Base-by-base conservation (phyloP, 1,140 invertebrate species). In the Saccostrea echinata region DNA sequence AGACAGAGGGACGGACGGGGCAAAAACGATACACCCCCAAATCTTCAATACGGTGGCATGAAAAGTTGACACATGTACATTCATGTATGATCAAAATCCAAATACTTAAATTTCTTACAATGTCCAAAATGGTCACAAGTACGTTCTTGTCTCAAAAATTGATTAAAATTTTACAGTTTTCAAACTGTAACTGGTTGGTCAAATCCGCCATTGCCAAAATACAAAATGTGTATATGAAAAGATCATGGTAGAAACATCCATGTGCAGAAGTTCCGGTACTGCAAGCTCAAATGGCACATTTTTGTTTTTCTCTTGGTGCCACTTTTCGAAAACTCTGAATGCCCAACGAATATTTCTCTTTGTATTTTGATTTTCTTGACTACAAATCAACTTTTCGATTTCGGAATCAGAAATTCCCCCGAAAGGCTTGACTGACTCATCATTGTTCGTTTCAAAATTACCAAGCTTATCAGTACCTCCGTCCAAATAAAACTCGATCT, bases 341-440 rank as follows among this genome's bases (percentile, higher is more conserved):
- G 30, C 55, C 84, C 57, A 71, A 43, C 24, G 21, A 68, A 30
- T 85, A 64, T 71, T 51, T 13, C 16, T 71, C n/a, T 64, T 85
- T 35, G 84, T 64, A 27, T 61, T 84, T 4, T 30, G 35, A 61
- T 84, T 55, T 53, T 85, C 84, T 52, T 85, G 55, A 82, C 80
- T 82, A 35, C 13, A 43, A 21, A 82, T 43, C n/a, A 16, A 82
- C 18, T 43, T 82, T 21, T 43, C 16, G 16, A 82, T 51, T 43
- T 82, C 80, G 4, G 13, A 52, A 82, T 82, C 30, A n/a, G 80
- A 82, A 82, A 82, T 52, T 43, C 6, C 33, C 35, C 18, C 68
- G 18, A 55, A 55, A 55, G 12, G 53, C 53, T 55, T 55, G 53
- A 9, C 11, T 13, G 12, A 55, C 18, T 55, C 18, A 55, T 55